Evolutionary conservation across 2,888 invertebrate species (phyloP).

Genomic region (Branchinecta sandiegonensis): DNA sequence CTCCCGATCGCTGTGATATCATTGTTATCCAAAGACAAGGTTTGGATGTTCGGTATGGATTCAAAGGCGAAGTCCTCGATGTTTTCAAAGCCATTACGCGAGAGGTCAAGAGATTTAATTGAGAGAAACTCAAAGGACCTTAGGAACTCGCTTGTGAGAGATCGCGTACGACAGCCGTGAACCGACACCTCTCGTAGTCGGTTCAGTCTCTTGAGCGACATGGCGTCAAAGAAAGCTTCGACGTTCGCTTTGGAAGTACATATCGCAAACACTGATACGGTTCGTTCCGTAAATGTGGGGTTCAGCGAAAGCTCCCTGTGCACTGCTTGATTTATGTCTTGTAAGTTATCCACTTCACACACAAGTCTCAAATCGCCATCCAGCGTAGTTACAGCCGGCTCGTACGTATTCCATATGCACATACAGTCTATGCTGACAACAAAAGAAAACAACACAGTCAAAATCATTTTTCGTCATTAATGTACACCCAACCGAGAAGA

Average conservation of each 20-base stretch:
- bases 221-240: neutral
- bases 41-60: conserved; percentile 56
- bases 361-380: conserved; percentile 6
- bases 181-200: neutral
- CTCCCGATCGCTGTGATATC: conserved; percentile 56
- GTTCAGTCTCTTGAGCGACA: neutral
- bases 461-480: too few species aligned
- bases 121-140: neutral
- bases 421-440: neutral
- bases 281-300: neutral
- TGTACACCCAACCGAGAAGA: too few species aligned
- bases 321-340: neutral
- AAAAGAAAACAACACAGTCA: too few species aligned
- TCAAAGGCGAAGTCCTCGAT: conserved; percentile 56
- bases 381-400: neutral
- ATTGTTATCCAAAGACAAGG: conserved; percentile 61
- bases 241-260: neutral
- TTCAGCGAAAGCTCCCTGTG: neutral
- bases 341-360: neutral
- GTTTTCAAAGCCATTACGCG: conserved; percentile 63
- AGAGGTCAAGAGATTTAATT: conserved; percentile 65
- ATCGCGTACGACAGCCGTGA: neutral
- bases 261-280: conserved; percentile 9
- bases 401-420: neutral
- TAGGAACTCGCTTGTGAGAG: neutral